Evolutionary conservation across 2,797 vertebrate genomes (phyloP).

Genomic region (Notoglanidium macrostoma): DNA sequence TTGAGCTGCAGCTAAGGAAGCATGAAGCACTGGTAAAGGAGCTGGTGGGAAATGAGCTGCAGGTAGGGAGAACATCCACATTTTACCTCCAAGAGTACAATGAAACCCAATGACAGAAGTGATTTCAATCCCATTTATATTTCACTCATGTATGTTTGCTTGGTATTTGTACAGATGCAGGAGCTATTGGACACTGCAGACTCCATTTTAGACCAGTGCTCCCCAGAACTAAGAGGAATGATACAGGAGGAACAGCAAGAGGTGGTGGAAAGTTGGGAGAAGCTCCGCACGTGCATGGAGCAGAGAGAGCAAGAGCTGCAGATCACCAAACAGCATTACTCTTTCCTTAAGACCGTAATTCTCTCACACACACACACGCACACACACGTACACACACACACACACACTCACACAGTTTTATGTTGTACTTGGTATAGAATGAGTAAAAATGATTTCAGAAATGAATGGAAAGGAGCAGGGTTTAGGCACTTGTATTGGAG

Average conservation of each 20-base stretch:
- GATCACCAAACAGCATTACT: slow-evolving; percentile 67
- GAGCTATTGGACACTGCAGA: slow-evolving; percentile 75
- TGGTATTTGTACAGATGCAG: slow-evolving; percentile 75
- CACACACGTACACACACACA: not conserved
- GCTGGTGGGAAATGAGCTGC: slow-evolving; percentile 76
- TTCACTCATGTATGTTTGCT: not conserved
- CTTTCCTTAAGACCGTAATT: slow-evolving; percentile 78
- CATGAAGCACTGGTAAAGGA: slow-evolving; percentile 81
- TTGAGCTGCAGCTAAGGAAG: slow-evolving; percentile 80
- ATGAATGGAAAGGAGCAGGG: not conserved
- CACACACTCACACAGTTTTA: not conserved
- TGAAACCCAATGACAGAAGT: not conserved
- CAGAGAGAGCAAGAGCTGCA: slow-evolving; percentile 74
- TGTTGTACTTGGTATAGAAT: not conserved
- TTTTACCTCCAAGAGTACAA: not conserved
- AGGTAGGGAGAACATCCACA: slow-evolving; percentile 67
- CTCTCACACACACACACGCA: not conserved
- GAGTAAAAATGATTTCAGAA: not conserved
- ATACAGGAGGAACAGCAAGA: slow-evolving; percentile 78
- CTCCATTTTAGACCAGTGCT: slow-evolving; percentile 66
- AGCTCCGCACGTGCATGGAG: slow-evolving; percentile 71
- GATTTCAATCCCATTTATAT: not conserved
- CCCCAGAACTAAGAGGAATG: slow-evolving; percentile 61
- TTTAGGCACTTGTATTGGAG: not conserved
- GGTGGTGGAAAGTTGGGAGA: slow-evolving; percentile 80